Percentiles rank a stretch among this genome's conserved stretches.
Evolutionary conservation across 2,888 invertebrate genomes (phyloP).

Genomic region (Drosophila incognita): DNA sequence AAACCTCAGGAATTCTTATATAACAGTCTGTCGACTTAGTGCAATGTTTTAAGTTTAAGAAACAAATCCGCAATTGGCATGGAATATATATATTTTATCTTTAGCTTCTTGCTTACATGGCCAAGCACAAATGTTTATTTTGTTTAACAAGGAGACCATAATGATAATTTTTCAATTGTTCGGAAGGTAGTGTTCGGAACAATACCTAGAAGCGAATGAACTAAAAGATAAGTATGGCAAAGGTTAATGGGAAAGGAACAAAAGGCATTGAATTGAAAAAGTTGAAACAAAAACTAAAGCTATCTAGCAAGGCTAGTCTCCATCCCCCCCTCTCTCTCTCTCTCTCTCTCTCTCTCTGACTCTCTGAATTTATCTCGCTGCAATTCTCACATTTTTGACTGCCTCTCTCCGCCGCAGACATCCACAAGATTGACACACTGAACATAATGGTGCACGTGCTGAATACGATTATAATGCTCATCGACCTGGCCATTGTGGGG

Average conservation of each 20-base stretch:
- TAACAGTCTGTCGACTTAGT: not conserved
- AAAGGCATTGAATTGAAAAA: not conserved
- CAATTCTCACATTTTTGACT: constrained; percentile 15
- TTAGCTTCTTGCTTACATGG: not conserved
- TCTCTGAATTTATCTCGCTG: not conserved
- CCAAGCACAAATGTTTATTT: not conserved
- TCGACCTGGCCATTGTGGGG: constrained; percentile 89
- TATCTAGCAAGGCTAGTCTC: not conserved
- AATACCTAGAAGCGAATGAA: not conserved
- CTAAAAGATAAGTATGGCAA: not conserved
- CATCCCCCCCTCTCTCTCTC: no score
- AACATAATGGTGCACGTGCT: constrained; percentile 86
- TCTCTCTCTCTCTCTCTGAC: not conserved
- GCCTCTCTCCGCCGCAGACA: constrained; percentile 66
- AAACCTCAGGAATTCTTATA: not conserved
- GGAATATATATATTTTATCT: not conserved
- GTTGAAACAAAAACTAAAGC: not conserved
- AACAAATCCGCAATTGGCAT: not conserved
- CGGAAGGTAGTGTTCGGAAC: not conserved
- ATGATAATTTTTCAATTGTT: not conserved
- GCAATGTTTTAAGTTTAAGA: not conserved
- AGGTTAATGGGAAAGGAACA: not conserved
- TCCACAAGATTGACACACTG: constrained; percentile 84
- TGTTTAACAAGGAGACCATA: not conserved
- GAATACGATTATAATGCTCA: constrained; percentile 90